Base-by-base conservation (phyloP, 2,888 invertebrate species). In the Phanerotoma sp. region DNA sequence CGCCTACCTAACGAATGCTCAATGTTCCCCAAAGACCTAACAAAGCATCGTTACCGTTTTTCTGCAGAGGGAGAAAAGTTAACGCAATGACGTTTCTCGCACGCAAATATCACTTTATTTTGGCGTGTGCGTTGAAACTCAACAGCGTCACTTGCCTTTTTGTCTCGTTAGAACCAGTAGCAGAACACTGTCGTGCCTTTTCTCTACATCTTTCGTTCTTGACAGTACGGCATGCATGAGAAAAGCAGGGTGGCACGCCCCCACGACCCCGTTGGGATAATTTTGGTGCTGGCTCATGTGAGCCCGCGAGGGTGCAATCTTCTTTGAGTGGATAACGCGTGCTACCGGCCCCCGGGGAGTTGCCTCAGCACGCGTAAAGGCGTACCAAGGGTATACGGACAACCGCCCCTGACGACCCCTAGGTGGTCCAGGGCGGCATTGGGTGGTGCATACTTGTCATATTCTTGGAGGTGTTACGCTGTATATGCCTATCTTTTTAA, bases 351-450 rank as follows among this genome's bases (percentile, higher is more conserved):
- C 50, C 58, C 62, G 51, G 61, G 62, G 55, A 58, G 61, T 56
- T 59, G 56, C 53, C 49, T 52, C 62, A 72, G 75, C 75, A 75
- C 75, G 75, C 74, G 75, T 68, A 67, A 67, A 71, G 72, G 64
- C 65, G 62, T 65, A 57, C 55, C 57, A 57, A 59, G 51, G 58
- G 54, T 61, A 54, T 54, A 64, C 62, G 64, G 57, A 62, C 66
- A 54, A 69, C 72, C 76, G 75, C 75, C 77, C 74, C 71, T 69
- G 72, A 71, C 75, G 71, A 75, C 76, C 75, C 72, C 70, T 74
- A 74, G 77, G 75, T 75, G 71, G 75, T 75, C 70, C 72, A 67
- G 75, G 75, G 74, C 76, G 75, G 72, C 69, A 62, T 67, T 72
- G 74, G 74, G 75, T 71, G 73, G 73, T 70, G 65, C 70, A 64